These are phyloP conservation scores for Neoitamus cyanurus DNA, from an alignment of 2,888 invertebrate genomes.

Conservation along the genomic window DNA sequence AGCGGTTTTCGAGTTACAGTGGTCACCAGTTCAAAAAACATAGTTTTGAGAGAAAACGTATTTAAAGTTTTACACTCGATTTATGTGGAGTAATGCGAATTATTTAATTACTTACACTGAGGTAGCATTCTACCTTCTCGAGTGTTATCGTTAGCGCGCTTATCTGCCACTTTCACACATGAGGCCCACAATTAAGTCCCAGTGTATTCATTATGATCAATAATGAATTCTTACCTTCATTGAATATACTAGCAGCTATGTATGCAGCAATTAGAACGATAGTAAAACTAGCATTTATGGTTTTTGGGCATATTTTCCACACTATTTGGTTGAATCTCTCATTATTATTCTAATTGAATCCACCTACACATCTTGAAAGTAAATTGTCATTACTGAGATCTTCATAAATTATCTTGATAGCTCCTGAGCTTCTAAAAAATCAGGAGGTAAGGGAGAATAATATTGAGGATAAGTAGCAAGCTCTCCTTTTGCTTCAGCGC, in stretches of 20 bases:
- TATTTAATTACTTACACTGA: not conserved
- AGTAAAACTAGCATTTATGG: not conserved
- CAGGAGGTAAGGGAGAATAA: constrained; percentile 35
- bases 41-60: too few relatives aligned
- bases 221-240: too few relatives aligned
- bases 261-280: not conserved
- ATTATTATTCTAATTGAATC: constrained; percentile 1
- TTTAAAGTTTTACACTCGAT: too few relatives aligned
- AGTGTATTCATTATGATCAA: not conserved
- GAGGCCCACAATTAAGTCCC: not conserved
- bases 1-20: too few relatives aligned
- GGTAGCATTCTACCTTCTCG: not conserved
- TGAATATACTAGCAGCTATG: too few relatives aligned
- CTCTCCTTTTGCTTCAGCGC: not conserved
- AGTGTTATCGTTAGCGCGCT: not conserved
- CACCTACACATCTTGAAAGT: not conserved
- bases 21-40: too few relatives aligned
- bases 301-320: constrained; percentile 2
- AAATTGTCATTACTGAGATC: constrained; percentile 20
- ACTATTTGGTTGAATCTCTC: not conserved
- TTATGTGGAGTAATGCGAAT: not conserved
- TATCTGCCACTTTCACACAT: not conserved
- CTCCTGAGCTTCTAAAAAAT: not conserved
- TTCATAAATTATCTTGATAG: constrained; percentile 26
- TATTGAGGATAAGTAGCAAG: not conserved